Conservation (phyloP, 2,797 vertebrate species). For the Aeoliscus strigatus region DNA sequence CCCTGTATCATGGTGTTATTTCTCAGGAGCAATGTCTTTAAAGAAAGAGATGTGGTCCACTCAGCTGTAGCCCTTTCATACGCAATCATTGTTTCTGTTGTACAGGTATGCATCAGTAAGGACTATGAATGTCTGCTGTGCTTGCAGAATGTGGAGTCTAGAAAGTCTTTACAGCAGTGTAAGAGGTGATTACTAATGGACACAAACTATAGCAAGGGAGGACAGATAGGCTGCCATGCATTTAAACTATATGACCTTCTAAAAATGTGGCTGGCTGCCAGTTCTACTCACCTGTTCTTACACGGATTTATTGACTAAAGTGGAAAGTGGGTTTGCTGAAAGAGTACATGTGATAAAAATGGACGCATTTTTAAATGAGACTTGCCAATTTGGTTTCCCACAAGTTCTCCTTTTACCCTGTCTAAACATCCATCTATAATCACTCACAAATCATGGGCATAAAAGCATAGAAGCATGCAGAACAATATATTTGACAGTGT, state of each 20-base stretch:
- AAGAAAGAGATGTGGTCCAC: constrained; percentile 16
- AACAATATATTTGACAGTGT: too few relatives aligned
- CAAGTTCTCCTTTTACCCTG: neutral
- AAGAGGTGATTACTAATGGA: constrained; percentile 40
- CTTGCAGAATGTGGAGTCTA: constrained; percentile 7
- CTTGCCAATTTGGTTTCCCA: neutral
- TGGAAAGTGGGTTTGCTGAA: neutral
- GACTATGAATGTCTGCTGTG: too few relatives aligned
- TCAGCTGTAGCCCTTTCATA: constrained; percentile 39
- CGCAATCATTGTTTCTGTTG: constrained; percentile 41
- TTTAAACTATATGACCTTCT: constrained; percentile 26
- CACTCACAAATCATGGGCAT: too few relatives aligned
- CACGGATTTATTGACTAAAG: neutral
- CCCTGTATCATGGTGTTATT: constrained; percentile 19
- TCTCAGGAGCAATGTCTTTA: constrained; percentile 19
- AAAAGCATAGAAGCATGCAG: too few relatives aligned
- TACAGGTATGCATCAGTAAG: constrained; percentile 14
- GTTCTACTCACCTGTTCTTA: neutral
- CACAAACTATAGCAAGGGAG: constrained; percentile 10
- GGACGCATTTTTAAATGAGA: neutral
- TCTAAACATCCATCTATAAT: neutral
- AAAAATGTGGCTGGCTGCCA: too few relatives aligned
- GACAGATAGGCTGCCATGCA: constrained; percentile 13
- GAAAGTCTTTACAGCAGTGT: constrained; percentile 19
- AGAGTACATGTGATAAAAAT: neutral